These are phyloP conservation scores for Bovichtus diacanthus DNA, from an alignment of 2,797 vertebrate genomes.

Conservation along the genomic window DNA sequence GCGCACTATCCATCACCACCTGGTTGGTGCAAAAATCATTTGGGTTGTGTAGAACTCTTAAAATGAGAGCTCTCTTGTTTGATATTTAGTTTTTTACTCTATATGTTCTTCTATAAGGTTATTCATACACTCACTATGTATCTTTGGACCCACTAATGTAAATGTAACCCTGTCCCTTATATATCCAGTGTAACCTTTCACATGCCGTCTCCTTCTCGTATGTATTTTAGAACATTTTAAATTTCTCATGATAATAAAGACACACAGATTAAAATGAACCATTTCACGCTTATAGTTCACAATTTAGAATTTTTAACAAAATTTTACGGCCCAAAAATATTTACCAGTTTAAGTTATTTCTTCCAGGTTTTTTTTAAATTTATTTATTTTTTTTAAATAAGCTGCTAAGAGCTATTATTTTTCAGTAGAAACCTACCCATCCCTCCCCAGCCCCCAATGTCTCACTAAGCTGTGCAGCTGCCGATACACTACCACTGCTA, in stretches of 20 bases:
- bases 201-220: neutral
- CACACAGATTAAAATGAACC: too few species aligned
- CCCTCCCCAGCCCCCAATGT: neutral
- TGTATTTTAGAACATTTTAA: neutral
- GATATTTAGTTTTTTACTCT: neutral
- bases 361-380: too few species aligned
- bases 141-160: neutral
- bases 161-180: neutral
- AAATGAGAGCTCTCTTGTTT: neutral
- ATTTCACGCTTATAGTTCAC: too few species aligned
- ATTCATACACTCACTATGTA: neutral
- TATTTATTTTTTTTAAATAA: too few species aligned
- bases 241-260: too few species aligned
- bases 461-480: neutral
- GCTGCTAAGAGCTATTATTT: too few species aligned
- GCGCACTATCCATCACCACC: slow-evolving; percentile 10
- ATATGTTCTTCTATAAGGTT: neutral
- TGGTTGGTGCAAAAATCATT: neutral
- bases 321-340: too few species aligned
- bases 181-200: neutral
- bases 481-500: neutral
- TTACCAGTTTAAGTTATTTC: too few species aligned
- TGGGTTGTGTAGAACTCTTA: neutral
- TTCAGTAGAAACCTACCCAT: too few species aligned
- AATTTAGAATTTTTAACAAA: too few species aligned